Percentiles rank a stretch among this genome's conserved stretches.
Conservation (phyloP, 2,113 vertebrate genomes). For the Cranoglanis bouderius region DNA sequence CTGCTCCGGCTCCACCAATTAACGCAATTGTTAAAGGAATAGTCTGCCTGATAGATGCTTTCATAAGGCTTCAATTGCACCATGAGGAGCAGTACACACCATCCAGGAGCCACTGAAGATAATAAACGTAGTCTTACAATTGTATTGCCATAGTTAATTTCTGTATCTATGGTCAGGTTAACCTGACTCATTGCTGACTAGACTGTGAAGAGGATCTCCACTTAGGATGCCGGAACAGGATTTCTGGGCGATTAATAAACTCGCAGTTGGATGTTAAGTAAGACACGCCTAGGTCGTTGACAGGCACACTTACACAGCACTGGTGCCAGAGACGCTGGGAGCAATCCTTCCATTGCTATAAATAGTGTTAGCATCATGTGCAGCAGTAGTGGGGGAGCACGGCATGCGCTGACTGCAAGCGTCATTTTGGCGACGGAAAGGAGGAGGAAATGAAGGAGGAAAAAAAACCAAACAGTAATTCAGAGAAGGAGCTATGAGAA, state of each 20-base stretch:
- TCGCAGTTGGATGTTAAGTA: conserved; percentile 25
- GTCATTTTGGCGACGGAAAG: conserved; percentile 14
- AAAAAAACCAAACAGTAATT: conserved; percentile 22
- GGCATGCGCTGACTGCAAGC: conserved; percentile 21
- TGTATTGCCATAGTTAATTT: background rate
- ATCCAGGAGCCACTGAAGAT: background rate
- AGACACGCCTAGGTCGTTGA: conserved; percentile 24
- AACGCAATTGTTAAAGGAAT: conserved; percentile 19
- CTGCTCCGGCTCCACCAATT: conserved; percentile 30
- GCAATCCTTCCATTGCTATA: conserved; percentile 41
- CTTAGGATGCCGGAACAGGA: conserved; percentile 3
- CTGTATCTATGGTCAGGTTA: background rate
- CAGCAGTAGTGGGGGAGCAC: conserved; percentile 35
- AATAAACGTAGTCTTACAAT: background rate
- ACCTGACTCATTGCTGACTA: background rate
- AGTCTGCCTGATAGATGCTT: conserved; percentile 24
- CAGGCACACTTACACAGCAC: conserved; percentile 5
- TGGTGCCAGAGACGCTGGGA: conserved; percentile 19
- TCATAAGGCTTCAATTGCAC: conserved; percentile 17
- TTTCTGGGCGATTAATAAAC: conserved; percentile 41
- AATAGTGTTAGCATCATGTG: conserved; percentile 46
- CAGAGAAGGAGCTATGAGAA: background rate
- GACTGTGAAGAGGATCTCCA: background rate
- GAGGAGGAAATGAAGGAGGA: background rate
- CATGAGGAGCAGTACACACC: conserved; percentile 4